A percentile compares a stretch with the other conserved stretches of the same genome.
Conservation (phyloP, 2,113 vertebrate genomes). For the Silurus glanis region DNA sequence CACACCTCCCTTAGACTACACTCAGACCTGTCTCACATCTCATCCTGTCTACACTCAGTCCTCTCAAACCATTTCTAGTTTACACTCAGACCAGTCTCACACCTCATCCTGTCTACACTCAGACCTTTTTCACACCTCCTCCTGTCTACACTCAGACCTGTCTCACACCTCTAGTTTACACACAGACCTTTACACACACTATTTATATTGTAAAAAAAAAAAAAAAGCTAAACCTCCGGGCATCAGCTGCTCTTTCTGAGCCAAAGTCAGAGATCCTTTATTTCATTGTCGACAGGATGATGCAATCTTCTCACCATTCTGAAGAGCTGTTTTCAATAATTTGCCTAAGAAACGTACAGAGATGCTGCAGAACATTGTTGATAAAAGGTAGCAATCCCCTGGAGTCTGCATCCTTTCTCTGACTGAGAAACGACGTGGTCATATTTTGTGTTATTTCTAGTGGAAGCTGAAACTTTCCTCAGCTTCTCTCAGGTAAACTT, state of each 20-base stretch:
- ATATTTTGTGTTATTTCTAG: conserved; percentile 31
- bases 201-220: too few species aligned
- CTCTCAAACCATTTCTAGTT: too few species aligned
- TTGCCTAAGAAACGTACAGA: not conserved
- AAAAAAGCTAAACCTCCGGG: not conserved
- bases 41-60: not conserved
- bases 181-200: too few species aligned
- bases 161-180: too few species aligned
- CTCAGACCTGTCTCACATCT: not conserved
- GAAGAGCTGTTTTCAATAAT: not conserved
- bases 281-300: conserved; percentile 5
- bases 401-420: conserved; percentile 9
- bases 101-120: not conserved
- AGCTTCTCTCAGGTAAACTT: not conserved
- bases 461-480: conserved; percentile 12
- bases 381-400: not conserved
- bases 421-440: conserved; percentile 1
- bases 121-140: not conserved
- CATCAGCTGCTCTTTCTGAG: not conserved
- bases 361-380: not conserved
- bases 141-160: too few species aligned
- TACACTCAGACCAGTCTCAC: too few species aligned
- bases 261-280: not conserved
- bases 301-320: not conserved
- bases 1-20: not conserved